phyloP scores from a whole-genome alignment of 2,888 invertebrate species.

The Xestia ashworthii region DNA sequence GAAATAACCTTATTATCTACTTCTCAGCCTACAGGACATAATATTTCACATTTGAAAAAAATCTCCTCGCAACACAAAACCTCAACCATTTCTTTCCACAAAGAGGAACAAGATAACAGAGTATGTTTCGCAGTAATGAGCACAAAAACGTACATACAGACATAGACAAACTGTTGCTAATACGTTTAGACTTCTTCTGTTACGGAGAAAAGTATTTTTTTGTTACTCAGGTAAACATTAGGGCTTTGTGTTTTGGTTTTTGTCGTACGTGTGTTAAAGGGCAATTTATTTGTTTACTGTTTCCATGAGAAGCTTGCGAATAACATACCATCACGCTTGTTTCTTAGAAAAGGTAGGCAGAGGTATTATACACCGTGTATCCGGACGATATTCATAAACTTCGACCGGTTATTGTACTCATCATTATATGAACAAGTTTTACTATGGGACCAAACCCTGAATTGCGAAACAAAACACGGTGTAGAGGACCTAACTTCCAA shows the following conservation, averaged over 20 bases:
- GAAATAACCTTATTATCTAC: background rate
- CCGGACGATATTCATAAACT: no score
- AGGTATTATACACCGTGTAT: background rate
- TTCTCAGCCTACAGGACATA: background rate
- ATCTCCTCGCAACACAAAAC: conserved; percentile 32
- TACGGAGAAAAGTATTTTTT: conserved; percentile 36
- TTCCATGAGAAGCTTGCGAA: background rate
- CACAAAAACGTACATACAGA: conserved; percentile 74
- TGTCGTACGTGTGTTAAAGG: conserved; percentile 10
- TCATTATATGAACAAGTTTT: no score
- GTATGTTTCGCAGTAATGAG: conserved; percentile 69
- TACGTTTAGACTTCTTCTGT: conserved; percentile 54
- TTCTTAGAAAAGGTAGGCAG: background rate
- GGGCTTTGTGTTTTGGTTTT: conserved; percentile 8
- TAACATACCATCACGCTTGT: background rate
- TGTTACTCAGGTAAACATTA: conserved; percentile 40
- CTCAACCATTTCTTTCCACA: conserved; percentile 43
- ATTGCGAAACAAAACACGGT: no score
- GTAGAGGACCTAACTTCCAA: no score
- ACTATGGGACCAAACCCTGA: no score
- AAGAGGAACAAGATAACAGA: conserved; percentile 35
- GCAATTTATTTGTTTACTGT: background rate
- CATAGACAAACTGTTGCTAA: conserved; percentile 70
- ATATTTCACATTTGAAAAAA: conserved; percentile 3
- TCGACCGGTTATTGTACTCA: no score